Evolutionary conservation across 2,113 vertebrate species (phyloP).

Genomic region (Dicaeum eximium): DNA sequence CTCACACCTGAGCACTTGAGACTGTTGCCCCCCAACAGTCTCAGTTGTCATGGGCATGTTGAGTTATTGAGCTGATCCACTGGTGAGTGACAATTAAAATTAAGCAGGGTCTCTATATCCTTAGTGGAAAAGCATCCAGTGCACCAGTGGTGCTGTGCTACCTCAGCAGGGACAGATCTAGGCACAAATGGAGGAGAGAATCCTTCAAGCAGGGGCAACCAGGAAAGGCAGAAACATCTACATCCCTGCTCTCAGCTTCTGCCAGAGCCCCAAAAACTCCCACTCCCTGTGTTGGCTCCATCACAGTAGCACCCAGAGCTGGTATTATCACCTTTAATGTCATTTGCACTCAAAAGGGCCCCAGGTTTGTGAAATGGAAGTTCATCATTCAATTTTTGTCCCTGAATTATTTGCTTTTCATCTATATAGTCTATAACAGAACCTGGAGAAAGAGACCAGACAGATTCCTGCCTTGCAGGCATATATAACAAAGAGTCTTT

Average conservation of each 20-base stretch:
- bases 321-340: fast-evolving
- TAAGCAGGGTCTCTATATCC: not conserved
- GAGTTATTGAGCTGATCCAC: not conserved
- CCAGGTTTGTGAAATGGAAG: not conserved
- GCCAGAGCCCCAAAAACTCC: not conserved
- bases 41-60: not conserved
- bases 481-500: not conserved
- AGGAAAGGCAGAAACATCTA: not conserved
- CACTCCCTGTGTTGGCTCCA: not conserved
- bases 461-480: not conserved
- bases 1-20: not conserved
- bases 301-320: not conserved
- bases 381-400: not conserved
- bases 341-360: not conserved
- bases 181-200: not conserved
- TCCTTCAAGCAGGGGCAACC: not conserved
- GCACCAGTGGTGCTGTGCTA: not conserved
- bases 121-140: not conserved
- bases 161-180: not conserved
- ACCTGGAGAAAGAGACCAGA: not conserved
- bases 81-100: not conserved
- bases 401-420: not conserved
- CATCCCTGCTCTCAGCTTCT: not conserved
- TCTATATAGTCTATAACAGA: not conserved
- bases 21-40: not conserved